Conservation (phyloP, 2,888 invertebrate genomes). For the Parnassius mnemosyne region DNA sequence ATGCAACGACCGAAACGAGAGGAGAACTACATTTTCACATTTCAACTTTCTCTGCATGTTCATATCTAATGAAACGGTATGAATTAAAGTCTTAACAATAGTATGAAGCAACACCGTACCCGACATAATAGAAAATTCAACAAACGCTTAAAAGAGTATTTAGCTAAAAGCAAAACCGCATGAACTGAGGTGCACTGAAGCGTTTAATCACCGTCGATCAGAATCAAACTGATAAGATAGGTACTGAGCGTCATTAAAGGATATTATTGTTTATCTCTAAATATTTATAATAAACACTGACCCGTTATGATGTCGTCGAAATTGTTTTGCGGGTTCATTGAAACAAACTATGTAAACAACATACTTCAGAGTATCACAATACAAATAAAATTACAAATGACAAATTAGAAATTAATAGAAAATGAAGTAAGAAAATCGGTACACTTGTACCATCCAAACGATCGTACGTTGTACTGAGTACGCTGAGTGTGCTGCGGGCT, state of each 20-base stretch:
- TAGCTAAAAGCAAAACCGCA: conserved; percentile 36
- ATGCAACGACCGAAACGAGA: conserved; percentile 26
- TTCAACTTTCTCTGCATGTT: conserved; percentile 21
- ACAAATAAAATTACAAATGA: conserved; percentile 4
- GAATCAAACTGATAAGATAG: conserved; percentile 61
- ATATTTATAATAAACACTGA: conserved; percentile 43
- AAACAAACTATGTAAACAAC: conserved; percentile 12
- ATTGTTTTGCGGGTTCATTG: conserved; percentile 56
- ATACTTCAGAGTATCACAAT: conserved; percentile 6
- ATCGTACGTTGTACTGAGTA: conserved; percentile 57
- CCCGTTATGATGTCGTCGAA: conserved; percentile 54
- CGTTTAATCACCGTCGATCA: conserved; percentile 35
- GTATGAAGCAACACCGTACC: conserved; percentile 30
- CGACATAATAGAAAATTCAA: conserved; percentile 47
- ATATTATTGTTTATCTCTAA: conserved; percentile 20
- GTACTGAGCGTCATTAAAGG: conserved; percentile 33
- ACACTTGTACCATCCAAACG: conserved; percentile 58
- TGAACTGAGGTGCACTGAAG: conserved; percentile 48
- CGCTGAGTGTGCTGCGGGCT: conserved; percentile 50
- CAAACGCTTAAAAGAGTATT: conserved; percentile 40
- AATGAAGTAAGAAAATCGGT: conserved; percentile 24
- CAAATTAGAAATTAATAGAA: background rate
- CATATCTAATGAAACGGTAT: conserved; percentile 30
- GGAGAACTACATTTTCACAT: conserved; percentile 21
- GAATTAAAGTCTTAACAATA: conserved; percentile 35